Evolutionary conservation across 2,888 invertebrate genomes (phyloP), one percentile per base, ranked within the genome.

Genomic region (Amphipoea lucens): DNA sequence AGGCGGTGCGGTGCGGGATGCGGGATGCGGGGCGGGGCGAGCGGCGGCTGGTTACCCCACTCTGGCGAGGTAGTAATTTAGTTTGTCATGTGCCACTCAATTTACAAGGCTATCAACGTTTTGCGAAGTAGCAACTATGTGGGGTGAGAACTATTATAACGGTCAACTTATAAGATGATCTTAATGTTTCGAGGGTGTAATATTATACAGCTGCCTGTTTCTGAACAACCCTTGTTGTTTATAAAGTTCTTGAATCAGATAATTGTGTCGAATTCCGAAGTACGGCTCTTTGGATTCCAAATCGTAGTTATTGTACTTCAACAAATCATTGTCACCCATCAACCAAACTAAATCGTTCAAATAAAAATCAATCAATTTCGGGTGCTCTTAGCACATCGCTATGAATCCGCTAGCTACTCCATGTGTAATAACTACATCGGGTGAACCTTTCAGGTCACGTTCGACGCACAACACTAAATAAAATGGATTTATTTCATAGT

Each of bases 61-160:
- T 76, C 74, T 29, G 1, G 36, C 36, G 76, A 76, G 75, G 48
- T 69, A 71, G 81, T 76, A 76, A 89, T 86, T 83, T 69, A 85
- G 79, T 88, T 87, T 81, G 83, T 83, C 83, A 86, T 82, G 87
- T 88, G 87, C 76, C 77, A 85, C 88, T 88, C 83, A 81, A 83
- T 85, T 85, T 80, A 80, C 86, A 83, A 87, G 78, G 77, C 81
- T 77, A 80, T 81, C 78, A 83, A 71, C 81, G 40, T 73, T 75
- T 75, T 68, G 68, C 78, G 65, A 77, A 88, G 80, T 62, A 63
- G 66, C 65, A 82, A 87, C 73, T 85, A 89, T 88, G 76, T 76
- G 76, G 51, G 63, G 40, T 36, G 29, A 40, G 23, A 29, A 48
- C 45, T n/a, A 36, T 36, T 36, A 36, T 36, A 78, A 42, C 48